Conservation (phyloP, 2,888 invertebrate species). For the Trachelus stipa region DNA sequence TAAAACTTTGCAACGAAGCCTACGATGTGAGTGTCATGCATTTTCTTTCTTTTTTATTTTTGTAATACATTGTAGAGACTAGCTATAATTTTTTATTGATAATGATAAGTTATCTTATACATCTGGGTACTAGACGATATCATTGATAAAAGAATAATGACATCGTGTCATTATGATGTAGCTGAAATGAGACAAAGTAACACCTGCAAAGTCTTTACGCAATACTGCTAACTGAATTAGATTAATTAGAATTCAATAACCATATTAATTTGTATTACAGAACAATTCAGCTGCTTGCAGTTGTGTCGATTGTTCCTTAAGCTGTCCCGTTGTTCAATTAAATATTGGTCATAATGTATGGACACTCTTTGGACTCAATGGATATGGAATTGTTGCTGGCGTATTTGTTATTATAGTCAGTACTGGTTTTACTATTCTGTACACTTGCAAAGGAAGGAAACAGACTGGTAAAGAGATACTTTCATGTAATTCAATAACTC, state of each 20-base stretch:
- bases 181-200: too few relatives aligned
- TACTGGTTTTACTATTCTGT: slow-evolving; percentile 52
- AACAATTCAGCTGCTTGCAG: slow-evolving; percentile 75
- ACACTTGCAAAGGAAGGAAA: not conserved
- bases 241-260: slow-evolving; percentile 9
- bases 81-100: not conserved
- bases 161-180: not conserved
- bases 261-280: slow-evolving; percentile 39
- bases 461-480: slow-evolving; percentile 18
- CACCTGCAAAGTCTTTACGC: too few relatives aligned
- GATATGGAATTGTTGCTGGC: slow-evolving; percentile 74
- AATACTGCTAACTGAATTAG: not conserved
- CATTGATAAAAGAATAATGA: not conserved
- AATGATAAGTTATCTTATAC: not conserved
- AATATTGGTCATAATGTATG: slow-evolving; percentile 65
- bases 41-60: too few relatives aligned
- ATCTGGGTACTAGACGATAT: too few relatives aligned
- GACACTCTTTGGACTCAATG: slow-evolving; percentile 73
- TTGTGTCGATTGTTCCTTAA: slow-evolving; percentile 79
- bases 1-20: slow-evolving; percentile 73
- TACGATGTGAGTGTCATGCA: slow-evolving; percentile 65
- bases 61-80: not conserved
- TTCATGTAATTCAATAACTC: not conserved
- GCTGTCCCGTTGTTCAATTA: slow-evolving; percentile 72
- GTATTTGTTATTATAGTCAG: slow-evolving; percentile 70